Base-by-base conservation (phyloP, 1,140 invertebrate species). In the Hyles vespertilio region DNA sequence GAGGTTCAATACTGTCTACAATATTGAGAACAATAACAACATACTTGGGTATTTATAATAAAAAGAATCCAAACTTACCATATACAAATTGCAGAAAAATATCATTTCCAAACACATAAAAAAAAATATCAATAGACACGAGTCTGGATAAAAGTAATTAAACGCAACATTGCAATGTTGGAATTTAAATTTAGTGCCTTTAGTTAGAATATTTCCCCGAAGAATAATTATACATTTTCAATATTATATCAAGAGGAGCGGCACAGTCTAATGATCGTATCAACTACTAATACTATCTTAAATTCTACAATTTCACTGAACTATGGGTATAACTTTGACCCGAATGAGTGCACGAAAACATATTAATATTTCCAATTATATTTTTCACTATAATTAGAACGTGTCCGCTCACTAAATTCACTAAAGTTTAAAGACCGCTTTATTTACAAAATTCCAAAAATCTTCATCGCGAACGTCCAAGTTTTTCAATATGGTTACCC, bases 11-110 rank as follows among this genome's bases (percentile, higher is more conserved):
- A 51, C 61, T 56, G 66, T 69, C 68, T 69, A 78, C 66, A 76
- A 76, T 75, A 74, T 74, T 52, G 46, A 47, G 72, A 84, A 80
- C 72, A 74, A 77, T 78, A 84, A 86, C 79, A 82, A 77, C 69
- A 65, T 72, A 72, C 48, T 68, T 66, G 70, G 71, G 74, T 74
- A 81, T 79, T 77, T 79, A 80, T 51, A 32, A 33, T 48, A 33
- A 51, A 78, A 83, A 84, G 81, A 77, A 59, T 74, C 65, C 62
- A 77, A 77, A 55, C 63, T 76, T 76, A 77, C 44, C 22, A 11
- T 34, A 52, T 70, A 65, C 70, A 54, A 80, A 69, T 74, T 67
- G 70, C 48, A 50, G 32, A 50, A 50, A 50, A 72, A 70, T n/a
- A 67, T 45, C 40, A 12, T 54, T 58, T 66, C 56, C 68, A 77